Conservation (phyloP, 2,888 invertebrate genomes). For the Lithophane socia region DNA sequence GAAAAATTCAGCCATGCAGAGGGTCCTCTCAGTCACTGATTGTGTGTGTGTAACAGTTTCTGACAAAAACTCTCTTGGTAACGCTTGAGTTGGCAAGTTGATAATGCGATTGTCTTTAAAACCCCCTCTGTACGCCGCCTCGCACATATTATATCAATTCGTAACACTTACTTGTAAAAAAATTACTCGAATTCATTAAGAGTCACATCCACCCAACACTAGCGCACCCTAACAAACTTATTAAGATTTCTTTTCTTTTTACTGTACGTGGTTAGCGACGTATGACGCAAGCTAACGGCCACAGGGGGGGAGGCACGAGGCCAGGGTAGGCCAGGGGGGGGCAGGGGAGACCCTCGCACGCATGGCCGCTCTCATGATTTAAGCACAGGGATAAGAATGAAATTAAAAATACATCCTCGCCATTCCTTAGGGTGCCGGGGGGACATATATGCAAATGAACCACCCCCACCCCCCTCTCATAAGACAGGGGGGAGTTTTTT, state of each 20-base stretch:
- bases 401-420: slow-evolving; percentile 91
- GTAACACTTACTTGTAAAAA: neutral
- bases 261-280: slow-evolving; percentile 90
- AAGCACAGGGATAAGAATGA: slow-evolving; percentile 91
- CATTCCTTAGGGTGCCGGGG: slow-evolving; percentile 88
- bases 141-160: neutral
- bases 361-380: slow-evolving; percentile 91
- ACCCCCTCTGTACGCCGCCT: neutral
- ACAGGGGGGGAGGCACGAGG: slow-evolving; percentile 71
- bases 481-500: slow-evolving; percentile 89
- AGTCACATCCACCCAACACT: slow-evolving; percentile 77
- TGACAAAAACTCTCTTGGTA: neutral
- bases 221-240: slow-evolving; percentile 90
- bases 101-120: neutral
- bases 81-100: neutral
- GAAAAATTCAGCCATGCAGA: neutral
- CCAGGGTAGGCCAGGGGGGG: slow-evolving; percentile 69
- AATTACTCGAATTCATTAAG: slow-evolving; percentile 43
- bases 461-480: slow-evolving; percentile 78
- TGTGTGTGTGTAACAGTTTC: neutral
- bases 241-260: slow-evolving; percentile 91
- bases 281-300: slow-evolving; percentile 89
- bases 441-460: slow-evolving; percentile 90
- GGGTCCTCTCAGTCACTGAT: neutral
- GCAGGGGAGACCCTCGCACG: slow-evolving; percentile 84